Evolutionary conservation across 2,888 invertebrate genomes (phyloP).

Genomic region (Ectemnius lituratus): DNA sequence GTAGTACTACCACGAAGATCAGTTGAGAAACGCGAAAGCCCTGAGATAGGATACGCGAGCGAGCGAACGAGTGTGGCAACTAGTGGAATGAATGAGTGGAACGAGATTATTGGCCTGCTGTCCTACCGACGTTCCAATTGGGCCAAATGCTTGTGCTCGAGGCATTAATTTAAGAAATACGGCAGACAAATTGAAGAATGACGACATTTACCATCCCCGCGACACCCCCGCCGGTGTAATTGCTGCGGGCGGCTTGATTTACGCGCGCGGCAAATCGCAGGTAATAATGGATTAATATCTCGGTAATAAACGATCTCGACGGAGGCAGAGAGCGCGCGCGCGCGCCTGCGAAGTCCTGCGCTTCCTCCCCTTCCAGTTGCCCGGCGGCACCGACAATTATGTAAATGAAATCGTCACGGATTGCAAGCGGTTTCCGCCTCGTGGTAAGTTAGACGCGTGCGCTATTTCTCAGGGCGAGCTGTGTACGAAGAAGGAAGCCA

Average conservation of each 20-base stretch:
- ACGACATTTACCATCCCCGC: background rate
- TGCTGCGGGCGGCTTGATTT: constrained; percentile 35
- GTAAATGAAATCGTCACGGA: constrained; percentile 42
- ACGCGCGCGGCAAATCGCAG: constrained; percentile 28
- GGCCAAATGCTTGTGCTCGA: background rate
- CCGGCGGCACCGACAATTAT: constrained; percentile 41
- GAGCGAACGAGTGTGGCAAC: no score
- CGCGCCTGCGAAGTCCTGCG: constrained; percentile 26
- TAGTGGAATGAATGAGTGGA: no score
- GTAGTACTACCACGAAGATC: no score
- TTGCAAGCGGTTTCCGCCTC: constrained; percentile 21
- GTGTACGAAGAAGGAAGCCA: background rate
- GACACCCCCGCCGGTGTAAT: constrained; percentile 27
- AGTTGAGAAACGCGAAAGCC: no score
- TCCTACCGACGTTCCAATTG: background rate
- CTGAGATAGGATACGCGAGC: no score
- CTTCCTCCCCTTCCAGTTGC: constrained; percentile 7
- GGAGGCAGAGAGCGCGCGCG: no score
- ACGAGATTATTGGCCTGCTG: no score
- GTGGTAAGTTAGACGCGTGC: background rate
- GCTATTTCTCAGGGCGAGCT: no score
- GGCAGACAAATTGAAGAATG: constrained; percentile 8
- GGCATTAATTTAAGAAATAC: constrained; percentile 25
- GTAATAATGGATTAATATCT: constrained; percentile 47
- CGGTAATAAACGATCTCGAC: constrained; percentile 39